Evolutionary conservation across 2,888 invertebrate genomes (phyloP).

Genomic region (Geophilus truncorum): DNA sequence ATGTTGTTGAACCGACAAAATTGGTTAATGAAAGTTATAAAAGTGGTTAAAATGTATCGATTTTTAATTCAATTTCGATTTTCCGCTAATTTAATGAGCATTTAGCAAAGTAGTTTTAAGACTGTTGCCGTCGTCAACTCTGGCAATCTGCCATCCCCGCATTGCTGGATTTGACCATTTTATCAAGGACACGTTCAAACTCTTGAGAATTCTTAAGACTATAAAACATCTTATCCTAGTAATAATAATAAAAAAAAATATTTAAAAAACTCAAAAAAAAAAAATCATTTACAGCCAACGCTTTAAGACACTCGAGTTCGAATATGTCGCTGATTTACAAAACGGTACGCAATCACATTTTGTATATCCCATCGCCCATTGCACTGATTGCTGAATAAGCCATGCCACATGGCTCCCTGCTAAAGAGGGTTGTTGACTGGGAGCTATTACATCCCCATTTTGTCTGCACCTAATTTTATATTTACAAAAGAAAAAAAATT

Average conservation of each 20-base stretch:
- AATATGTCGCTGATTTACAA: background rate
- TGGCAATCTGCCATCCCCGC: background rate
- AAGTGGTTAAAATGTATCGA: too few species aligned
- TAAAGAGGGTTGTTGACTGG: background rate
- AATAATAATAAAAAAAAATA: background rate
- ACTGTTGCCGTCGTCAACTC: background rate
- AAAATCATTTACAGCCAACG: background rate
- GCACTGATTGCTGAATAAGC: background rate
- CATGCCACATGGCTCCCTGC: background rate
- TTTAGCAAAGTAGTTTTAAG: background rate
- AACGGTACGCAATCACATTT: background rate
- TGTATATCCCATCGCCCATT: background rate
- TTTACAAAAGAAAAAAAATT: background rate
- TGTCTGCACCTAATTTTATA: background rate
- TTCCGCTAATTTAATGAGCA: background rate
- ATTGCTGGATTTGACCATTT: background rate
- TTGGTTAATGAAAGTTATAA: too few species aligned
- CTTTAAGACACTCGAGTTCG: background rate
- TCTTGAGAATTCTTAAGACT: background rate
- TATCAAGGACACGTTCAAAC: background rate
- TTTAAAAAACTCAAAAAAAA: background rate
- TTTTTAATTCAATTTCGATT: background rate
- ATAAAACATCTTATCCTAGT: too few species aligned
- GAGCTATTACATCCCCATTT: background rate
- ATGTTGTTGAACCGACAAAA: too few species aligned